These are phyloP conservation scores for Microvelia longipes DNA, from an alignment of 1,140 invertebrate genomes.

Conservation along the genomic window DNA sequence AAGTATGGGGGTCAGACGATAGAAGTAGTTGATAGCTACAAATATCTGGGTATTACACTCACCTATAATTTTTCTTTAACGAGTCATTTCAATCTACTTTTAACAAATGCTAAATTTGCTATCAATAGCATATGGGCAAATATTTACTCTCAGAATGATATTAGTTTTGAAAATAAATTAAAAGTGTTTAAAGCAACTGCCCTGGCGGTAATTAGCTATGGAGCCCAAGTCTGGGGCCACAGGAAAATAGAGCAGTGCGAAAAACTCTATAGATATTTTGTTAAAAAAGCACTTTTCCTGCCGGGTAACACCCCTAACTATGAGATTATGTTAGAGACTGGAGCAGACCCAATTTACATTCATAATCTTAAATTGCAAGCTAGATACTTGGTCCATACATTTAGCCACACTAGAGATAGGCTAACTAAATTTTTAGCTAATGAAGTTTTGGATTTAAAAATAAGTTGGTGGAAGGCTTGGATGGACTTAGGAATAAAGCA, in stretches of 20 bases:
- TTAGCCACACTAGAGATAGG: not conserved
- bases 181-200: slow-evolving; percentile 1
- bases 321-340: not conserved
- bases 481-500: not conserved
- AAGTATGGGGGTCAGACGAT: not conserved
- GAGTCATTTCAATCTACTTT: not conserved
- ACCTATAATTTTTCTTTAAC: not conserved
- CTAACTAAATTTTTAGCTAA: not conserved
- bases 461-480: not conserved
- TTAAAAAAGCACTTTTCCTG: not conserved
- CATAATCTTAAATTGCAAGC: not conserved
- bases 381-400: not conserved
- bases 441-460: not conserved
- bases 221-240: not conserved
- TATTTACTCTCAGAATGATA: not conserved
- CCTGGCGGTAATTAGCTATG: not conserved
- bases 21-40: slow-evolving; percentile 6
- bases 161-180: not conserved
- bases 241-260: not conserved
- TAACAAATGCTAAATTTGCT: slow-evolving; percentile 1
- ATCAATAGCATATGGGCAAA: not conserved
- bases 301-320: not conserved
- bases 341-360: not conserved
- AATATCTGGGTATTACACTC: slow-evolving; percentile 12
- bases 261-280: not conserved